A percentile compares a stretch with the other conserved stretches of the same genome.
Conservation (phyloP, 2,888 invertebrate species). For the Torymus auratus region DNA sequence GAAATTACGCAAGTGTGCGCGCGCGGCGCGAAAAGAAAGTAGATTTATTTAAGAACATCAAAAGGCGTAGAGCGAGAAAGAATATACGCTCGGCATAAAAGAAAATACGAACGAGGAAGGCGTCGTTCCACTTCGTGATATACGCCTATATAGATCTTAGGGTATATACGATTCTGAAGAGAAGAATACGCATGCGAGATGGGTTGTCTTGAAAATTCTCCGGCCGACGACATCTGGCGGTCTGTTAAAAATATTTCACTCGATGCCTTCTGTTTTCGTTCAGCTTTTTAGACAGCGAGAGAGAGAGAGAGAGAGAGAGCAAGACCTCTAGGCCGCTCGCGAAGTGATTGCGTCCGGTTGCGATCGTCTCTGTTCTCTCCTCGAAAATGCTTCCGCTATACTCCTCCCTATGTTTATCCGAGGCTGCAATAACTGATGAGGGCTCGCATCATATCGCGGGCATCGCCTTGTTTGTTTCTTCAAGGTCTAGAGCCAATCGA, state of each 20-base stretch:
- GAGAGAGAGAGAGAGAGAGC: constrained; percentile 32
- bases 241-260: constrained; percentile 69
- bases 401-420: constrained; percentile 25
- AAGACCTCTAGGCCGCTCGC: constrained; percentile 58
- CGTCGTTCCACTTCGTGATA: not conserved
- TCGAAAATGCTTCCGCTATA: not conserved
- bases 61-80: constrained; percentile 6
- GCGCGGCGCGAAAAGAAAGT: not conserved
- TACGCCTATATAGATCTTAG: not conserved
- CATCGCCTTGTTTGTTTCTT: too few species aligned
- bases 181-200: not conserved
- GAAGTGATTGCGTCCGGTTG: constrained; percentile 65
- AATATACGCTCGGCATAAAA: constrained; percentile 21
- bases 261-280: constrained; percentile 63
- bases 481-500: not conserved
- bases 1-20: not conserved
- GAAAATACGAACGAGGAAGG: constrained; percentile 29
- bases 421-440: constrained; percentile 12
- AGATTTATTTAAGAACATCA: constrained; percentile 41
- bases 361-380: constrained; percentile 49
- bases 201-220: constrained; percentile 43
- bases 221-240: constrained; percentile 66
- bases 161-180: constrained; percentile 20
- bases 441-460: not conserved
- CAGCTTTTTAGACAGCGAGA: constrained; percentile 59